These are phyloP conservation scores for Erynnis tages DNA, from an alignment of 2,888 invertebrate species.

Conservation along the genomic window DNA sequence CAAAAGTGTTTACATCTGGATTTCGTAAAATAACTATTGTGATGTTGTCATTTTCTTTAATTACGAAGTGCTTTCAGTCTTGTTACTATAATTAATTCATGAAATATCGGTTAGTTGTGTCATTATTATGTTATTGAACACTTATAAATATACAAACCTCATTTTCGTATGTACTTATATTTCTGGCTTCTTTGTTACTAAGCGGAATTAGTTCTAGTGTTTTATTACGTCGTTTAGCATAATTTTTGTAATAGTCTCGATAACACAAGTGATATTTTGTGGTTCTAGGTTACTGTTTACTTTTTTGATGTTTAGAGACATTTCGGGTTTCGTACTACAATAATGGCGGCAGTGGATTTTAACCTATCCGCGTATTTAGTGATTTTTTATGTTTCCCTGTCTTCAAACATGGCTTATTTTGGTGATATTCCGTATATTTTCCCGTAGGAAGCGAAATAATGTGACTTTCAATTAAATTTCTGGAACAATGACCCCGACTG, in stretches of 20 bases:
- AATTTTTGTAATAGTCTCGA: conserved; percentile 37
- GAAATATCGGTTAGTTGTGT: conserved; percentile 40
- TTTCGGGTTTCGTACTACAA: conserved; percentile 77
- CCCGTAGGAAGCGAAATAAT: conserved; percentile 61
- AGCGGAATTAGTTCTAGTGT: conserved; percentile 43
- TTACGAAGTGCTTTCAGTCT: conserved; percentile 51
- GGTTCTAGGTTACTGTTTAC: conserved; percentile 71
- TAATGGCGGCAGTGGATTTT: conserved; percentile 80
- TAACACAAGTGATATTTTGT: conserved; percentile 30
- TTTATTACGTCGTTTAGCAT: conserved; percentile 31
- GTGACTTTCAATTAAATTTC: conserved; percentile 61
- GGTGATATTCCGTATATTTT: conserved; percentile 60
- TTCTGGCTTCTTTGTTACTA: conserved; percentile 69
- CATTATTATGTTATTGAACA: conserved; percentile 42
- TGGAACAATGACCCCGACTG: conserved; percentile 77
- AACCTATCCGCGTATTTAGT: conserved; percentile 73
- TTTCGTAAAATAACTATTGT: conserved; percentile 81
- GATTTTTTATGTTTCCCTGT: conserved; percentile 44
- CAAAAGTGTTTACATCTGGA: conserved; percentile 90
- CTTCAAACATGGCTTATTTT: conserved; percentile 46
- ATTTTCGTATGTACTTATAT: conserved; percentile 68
- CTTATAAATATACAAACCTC: conserved; percentile 68
- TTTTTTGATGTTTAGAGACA: conserved; percentile 79
- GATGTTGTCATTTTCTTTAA: conserved; percentile 76
- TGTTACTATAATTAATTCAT: conserved; percentile 29